Evolutionary conservation across 2,888 invertebrate genomes (phyloP).

Genomic region (Acleris emargana): DNA sequence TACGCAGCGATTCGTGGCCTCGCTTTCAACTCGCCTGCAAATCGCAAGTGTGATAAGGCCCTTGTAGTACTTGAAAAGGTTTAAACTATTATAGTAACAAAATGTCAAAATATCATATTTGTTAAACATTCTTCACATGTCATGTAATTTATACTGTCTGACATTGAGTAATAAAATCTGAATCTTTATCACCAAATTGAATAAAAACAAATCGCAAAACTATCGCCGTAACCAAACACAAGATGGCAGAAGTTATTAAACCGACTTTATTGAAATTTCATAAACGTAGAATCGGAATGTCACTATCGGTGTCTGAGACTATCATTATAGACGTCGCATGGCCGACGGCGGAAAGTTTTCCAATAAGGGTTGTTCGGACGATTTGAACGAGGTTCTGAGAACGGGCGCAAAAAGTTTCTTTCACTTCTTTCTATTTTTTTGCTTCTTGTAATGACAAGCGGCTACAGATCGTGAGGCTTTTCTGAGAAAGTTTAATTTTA

Average conservation of each 20-base stretch:
- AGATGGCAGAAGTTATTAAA: not conserved
- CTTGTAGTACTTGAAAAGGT: too few species aligned
- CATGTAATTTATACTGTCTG: too few species aligned
- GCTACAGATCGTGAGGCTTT: conserved; percentile 16
- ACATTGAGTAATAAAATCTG: too few species aligned
- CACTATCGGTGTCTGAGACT: conserved; percentile 22
- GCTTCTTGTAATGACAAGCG: conserved; percentile 19
- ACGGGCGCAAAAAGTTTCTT: conserved; percentile 27
- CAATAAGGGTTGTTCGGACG: conserved; percentile 33
- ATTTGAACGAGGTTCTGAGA: conserved; percentile 24
- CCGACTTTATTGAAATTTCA: conserved; percentile 28
- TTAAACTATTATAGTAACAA: too few species aligned
- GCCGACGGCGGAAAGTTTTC: conserved; percentile 29
- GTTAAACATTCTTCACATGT: too few species aligned
- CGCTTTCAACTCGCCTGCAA: too few species aligned
- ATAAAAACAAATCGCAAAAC: too few species aligned
- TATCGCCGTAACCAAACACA: not conserved
- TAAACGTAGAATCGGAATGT: conserved; percentile 19
- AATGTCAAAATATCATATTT: too few species aligned
- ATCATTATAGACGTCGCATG: conserved; percentile 22
- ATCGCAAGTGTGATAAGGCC: too few species aligned
- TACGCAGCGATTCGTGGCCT: too few species aligned
- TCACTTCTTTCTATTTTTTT: conserved; percentile 30
- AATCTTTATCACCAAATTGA: too few species aligned
- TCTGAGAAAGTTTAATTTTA: conserved; percentile 10